These are phyloP conservation scores for Actinostola sp. DNA, from an alignment of 92 coral and sea anemone species.

Conservation along the genomic window DNA sequence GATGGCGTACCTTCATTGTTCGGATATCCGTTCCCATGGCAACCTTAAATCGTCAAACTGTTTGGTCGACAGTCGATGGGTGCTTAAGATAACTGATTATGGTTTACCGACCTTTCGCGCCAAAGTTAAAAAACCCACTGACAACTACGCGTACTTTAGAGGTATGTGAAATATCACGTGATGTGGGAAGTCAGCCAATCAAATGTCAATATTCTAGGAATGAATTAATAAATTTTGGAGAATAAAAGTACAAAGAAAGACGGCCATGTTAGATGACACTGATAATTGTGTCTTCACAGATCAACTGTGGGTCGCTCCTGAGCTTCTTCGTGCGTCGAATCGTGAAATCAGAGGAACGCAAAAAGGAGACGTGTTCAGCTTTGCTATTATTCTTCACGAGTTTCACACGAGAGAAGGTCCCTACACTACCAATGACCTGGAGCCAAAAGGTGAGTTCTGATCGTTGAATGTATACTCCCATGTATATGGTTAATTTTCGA, in stretches of 20 bases:
- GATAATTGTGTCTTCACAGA: constrained; percentile 36
- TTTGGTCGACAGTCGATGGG: constrained; percentile 98
- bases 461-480: no score
- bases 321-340: constrained; percentile 69
- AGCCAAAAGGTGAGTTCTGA: constrained; percentile 92
- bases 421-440: constrained; percentile 78
- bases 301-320: constrained; percentile 89
- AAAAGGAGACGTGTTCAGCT: constrained; percentile 94
- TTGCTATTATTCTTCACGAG: constrained; percentile 92
- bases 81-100: constrained; percentile 90
- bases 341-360: constrained; percentile 75
- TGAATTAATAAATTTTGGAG: no score
- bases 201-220: no score
- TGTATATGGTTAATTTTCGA: no score
- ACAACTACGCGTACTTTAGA: constrained; percentile 84
- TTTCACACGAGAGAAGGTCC: constrained; percentile 96
- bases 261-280: neutral
- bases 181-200: no score
- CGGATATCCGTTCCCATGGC: constrained; percentile 91
- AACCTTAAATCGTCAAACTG: constrained; percentile 94
- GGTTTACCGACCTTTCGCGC: constrained; percentile 90
- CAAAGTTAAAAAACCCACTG: constrained; percentile 73
- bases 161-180: constrained; percentile 45
- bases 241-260: neutral
- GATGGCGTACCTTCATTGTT: constrained; percentile 90